Evolutionary conservation across 2,797 vertebrate species (phyloP).

Genomic region (Chanos chanos): DNA sequence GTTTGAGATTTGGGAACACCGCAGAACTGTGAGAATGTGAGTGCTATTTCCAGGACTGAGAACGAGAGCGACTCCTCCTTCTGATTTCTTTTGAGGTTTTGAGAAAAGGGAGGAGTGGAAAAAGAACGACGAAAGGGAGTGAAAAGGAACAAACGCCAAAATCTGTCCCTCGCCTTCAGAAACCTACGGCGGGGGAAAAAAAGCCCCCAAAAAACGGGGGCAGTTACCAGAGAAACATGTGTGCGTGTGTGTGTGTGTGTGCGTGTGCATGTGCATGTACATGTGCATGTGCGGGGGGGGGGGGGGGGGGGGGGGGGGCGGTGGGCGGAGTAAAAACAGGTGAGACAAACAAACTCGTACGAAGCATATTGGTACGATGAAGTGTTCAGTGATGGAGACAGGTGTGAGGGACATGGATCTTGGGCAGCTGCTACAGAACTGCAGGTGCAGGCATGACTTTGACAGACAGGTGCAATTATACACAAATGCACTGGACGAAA

Average conservation of each 20-base stretch:
- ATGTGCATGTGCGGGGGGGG: not conserved
- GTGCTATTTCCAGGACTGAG: too few species aligned
- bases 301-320: not conserved
- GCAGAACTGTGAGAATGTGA: too few species aligned
- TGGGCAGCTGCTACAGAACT: too few species aligned
- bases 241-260: not conserved
- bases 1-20: too few species aligned
- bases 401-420: too few species aligned
- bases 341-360: too few species aligned
- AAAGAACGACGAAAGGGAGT: too few species aligned
- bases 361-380: constrained; percentile 1
- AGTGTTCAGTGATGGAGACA: constrained; percentile 24
- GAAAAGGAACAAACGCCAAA: too few species aligned
- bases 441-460: constrained; percentile 14
- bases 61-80: too few species aligned
- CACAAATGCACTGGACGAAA: constrained; percentile 12
- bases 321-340: not conserved
- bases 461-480: constrained; percentile 27
- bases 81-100: too few species aligned
- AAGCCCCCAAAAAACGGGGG: not conserved
- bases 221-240: not conserved
- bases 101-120: too few species aligned
- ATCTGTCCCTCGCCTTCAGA: too few species aligned
- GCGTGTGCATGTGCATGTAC: constrained; percentile 1
- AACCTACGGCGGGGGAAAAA: not conserved